Conservation (phyloP, 2,888 invertebrate species). For the Scrobipalpa atriplicella region DNA sequence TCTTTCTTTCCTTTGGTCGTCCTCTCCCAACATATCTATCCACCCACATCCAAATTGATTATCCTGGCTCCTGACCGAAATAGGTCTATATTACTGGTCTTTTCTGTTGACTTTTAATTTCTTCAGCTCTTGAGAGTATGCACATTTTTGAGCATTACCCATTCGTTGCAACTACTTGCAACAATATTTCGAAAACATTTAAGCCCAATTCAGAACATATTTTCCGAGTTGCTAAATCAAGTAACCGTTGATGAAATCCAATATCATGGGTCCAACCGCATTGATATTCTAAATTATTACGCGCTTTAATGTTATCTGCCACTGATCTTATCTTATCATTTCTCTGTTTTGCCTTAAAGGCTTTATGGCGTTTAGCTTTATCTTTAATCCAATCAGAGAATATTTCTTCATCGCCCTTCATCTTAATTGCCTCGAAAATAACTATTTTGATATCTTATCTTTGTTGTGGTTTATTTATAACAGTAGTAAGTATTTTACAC, state of each 20-base stretch:
- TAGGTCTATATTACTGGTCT: too few relatives aligned
- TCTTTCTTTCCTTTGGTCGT: too few relatives aligned
- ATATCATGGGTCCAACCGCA: neutral
- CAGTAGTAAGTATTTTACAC: neutral
- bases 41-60: too few relatives aligned
- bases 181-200: too few relatives aligned
- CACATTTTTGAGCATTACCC: too few relatives aligned
- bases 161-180: too few relatives aligned
- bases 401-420: slow-evolving; percentile 3
- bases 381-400: neutral
- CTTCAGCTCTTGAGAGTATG: too few relatives aligned
- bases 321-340: neutral
- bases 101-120: too few relatives aligned
- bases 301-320: neutral
- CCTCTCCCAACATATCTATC: too few relatives aligned
- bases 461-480: neutral
- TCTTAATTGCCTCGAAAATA: neutral
- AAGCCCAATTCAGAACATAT: too few relatives aligned
- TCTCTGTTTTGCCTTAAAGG: neutral
- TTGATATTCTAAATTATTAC: neutral
- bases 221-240: neutral
- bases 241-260: neutral
- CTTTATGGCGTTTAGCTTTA: neutral
- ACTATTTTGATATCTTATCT: neutral
- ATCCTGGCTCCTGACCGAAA: too few relatives aligned